Evolutionary conservation across 1,140 invertebrate genomes (phyloP), one percentile per base, ranked within the genome.

Genomic region (Rhyzopertha dominica): DNA sequence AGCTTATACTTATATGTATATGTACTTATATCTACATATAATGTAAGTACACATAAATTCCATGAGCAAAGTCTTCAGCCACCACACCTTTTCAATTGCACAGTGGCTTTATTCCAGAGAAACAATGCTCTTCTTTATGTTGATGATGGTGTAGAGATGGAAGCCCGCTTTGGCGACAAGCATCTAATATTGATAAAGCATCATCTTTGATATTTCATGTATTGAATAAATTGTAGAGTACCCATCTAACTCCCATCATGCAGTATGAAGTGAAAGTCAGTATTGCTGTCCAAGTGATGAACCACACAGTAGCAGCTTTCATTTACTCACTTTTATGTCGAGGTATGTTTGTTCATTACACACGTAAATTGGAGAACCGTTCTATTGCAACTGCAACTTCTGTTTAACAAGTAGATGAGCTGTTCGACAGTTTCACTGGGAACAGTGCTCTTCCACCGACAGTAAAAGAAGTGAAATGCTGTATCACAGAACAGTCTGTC

Each of bases 351-450:
- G n/a, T n/a, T n/a, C n/a, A n/a, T n/a, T n/a, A n/a, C n/a, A n/a
- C n/a, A n/a, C n/a, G n/a, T n/a, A 45, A 39, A n/a, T n/a, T 53
- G 13, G 44, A 31, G 13, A 31, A 29, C 16, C 19, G 49, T 18
- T 28, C 38, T 19, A 20, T 54, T 16, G 52, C 52, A 13, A 54
- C 45, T 4, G 52, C 52, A 29, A 51, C 34, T 25, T 54, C 48
- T 43, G 20, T 54, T 8, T 19, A 47, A 25, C 20, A 48, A 29
- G 28, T 48, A 2, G 49, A 54, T 42, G 39, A 41, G 23, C 31
- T 51, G n/a, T 54, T 54, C 32, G 49, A 54, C 26, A 51, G 48
- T 24, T 47, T 47, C 20, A 54, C 46, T 50, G 47, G 47, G 10
- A 46, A 20, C 17, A 7, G 13, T 5, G 9, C 20, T 17, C 10